These are phyloP conservation scores for Tetranychus truncatus DNA, from an alignment of 2,888 invertebrate genomes.

Conservation along the genomic window DNA sequence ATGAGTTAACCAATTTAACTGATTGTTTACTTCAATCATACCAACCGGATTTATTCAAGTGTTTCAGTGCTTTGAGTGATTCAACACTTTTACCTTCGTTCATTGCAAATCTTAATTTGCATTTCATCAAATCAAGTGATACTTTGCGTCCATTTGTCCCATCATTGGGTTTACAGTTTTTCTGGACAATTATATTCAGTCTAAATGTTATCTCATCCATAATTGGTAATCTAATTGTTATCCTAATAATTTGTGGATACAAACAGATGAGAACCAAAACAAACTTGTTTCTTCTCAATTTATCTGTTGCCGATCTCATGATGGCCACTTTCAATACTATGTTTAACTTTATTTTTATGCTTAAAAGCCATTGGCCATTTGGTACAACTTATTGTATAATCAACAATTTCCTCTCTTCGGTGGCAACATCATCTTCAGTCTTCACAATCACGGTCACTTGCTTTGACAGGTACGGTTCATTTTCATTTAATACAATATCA, in stretches of 20 bases:
- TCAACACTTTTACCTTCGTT: too few species aligned
- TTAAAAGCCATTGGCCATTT: conserved; percentile 28
- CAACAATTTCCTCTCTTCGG: conserved; percentile 25
- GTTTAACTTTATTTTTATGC: conserved; percentile 27
- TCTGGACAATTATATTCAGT: conserved; percentile 54
- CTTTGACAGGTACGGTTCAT: not conserved
- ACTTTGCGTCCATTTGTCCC: conserved; percentile 42
- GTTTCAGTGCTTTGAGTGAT: too few species aligned
- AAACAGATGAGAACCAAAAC: conserved; percentile 23
- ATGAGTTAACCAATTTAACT: too few species aligned
- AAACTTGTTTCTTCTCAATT: conserved; percentile 26
- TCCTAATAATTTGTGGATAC: not conserved
- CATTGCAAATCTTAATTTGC: too few species aligned
- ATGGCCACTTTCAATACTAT: conserved; percentile 26
- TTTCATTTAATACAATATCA: too few species aligned
- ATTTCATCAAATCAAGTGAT: too few species aligned
- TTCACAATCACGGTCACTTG: conserved; percentile 18
- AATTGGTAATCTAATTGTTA: conserved; percentile 49
- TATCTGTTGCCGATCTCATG: conserved; percentile 26
- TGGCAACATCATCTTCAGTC: conserved; percentile 26
- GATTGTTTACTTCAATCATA: too few species aligned
- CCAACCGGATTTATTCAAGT: too few species aligned
- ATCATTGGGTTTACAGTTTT: conserved; percentile 58
- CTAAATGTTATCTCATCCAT: conserved; percentile 59
- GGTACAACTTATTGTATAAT: conserved; percentile 25